phyloP scores from a whole-genome alignment of 2,113 vertebrate species.

The Sinosuthora webbiana region DNA sequence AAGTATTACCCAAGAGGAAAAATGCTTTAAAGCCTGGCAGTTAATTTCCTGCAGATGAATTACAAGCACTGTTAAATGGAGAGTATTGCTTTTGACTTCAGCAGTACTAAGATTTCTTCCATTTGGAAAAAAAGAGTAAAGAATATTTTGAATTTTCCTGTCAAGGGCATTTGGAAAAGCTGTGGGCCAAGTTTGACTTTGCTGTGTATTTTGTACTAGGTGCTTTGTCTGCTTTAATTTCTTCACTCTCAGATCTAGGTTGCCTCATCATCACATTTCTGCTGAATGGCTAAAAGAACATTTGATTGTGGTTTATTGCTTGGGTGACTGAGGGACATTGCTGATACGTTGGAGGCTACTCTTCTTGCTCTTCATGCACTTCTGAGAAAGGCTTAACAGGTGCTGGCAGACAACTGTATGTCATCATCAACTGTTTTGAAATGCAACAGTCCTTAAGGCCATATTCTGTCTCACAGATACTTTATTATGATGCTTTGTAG shows the following conservation, averaged over 20 bases:
- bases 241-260: not conserved
- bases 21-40: slow-evolving; percentile 23
- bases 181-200: not conserved
- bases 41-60: slow-evolving; percentile 40
- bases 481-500: slow-evolving; percentile 44
- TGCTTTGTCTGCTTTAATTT: not conserved
- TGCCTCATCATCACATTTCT: slow-evolving; percentile 11
- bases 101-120: not conserved
- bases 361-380: not conserved
- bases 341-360: slow-evolving; percentile 23
- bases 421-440: slow-evolving; percentile 59
- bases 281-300: not conserved
- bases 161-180: not conserved
- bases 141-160: not conserved
- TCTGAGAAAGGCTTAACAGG: slow-evolving; percentile 38
- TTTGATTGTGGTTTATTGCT: slow-evolving; percentile 52
- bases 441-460: slow-evolving; percentile 46
- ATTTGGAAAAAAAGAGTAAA: not conserved
- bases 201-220: not conserved
- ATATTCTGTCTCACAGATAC: slow-evolving; percentile 39
- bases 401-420: slow-evolving; percentile 14
- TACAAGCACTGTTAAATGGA: not conserved
- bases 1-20: slow-evolving; percentile 25
- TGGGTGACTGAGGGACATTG: not conserved
- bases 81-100: slow-evolving; percentile 10